Conservation (phyloP, 1,140 invertebrate species). For the Stegodyphus mimosarum region DNA sequence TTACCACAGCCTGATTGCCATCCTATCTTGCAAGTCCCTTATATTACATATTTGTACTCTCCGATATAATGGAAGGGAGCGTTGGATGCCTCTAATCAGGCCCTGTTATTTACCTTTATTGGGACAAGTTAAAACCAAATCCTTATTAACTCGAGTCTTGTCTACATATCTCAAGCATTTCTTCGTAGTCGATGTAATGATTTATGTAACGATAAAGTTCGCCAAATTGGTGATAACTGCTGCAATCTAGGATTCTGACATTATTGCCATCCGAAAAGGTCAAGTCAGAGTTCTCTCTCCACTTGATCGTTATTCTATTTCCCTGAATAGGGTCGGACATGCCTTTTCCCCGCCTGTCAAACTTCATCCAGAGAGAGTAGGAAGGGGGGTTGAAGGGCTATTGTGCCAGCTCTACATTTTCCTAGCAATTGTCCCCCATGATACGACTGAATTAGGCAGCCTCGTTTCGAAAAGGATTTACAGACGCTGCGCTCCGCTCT, state of each 20-base stretch:
- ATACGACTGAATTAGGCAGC: slow-evolving; percentile 33
- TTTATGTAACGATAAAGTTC: neutral
- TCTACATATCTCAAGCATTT: too few species aligned
- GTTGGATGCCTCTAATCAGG: too few species aligned
- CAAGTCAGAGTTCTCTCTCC: slow-evolving; percentile 14
- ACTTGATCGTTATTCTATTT: slow-evolving; percentile 43
- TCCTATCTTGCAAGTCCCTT: too few species aligned
- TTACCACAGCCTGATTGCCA: too few species aligned
- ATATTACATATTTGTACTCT: too few species aligned
- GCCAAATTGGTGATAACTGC: neutral
- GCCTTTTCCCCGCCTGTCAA: slow-evolving; percentile 37
- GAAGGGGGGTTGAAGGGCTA: neutral
- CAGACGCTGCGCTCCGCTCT: too few species aligned
- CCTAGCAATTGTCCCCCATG: slow-evolving; percentile 26
- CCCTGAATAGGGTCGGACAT: slow-evolving; percentile 7
- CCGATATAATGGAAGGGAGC: too few species aligned
- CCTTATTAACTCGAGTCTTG: too few species aligned
- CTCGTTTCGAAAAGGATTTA: too few species aligned
- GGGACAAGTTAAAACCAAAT: too few species aligned
- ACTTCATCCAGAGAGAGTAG: neutral
- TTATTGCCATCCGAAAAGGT: neutral
- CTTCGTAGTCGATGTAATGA: too few species aligned
- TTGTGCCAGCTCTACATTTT: slow-evolving; percentile 26
- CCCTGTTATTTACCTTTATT: too few species aligned
- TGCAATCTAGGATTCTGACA: neutral